Base-by-base conservation (phyloP, 1,140 invertebrate species). In the Drosophila carrolli region DNA sequence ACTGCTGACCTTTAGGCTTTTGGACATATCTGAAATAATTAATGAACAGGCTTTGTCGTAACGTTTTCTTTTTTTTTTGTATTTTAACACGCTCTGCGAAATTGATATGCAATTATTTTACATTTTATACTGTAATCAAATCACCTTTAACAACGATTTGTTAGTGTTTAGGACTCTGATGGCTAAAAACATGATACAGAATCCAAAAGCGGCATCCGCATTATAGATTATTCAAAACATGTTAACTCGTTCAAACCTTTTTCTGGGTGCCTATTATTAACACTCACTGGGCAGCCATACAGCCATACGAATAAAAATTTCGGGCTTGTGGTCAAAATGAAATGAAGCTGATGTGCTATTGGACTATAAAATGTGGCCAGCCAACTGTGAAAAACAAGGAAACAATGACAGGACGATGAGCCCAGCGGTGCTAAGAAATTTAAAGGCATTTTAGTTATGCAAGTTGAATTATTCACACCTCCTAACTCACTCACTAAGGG, bases 371-470 rank as follows among this genome's bases (percentile, higher is more conserved):
- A 63, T 62, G 81, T 38, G 57, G 59, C 47, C 63, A 86, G 57
- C 75, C 78, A 70, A 73, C 78, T 88, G 83, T 86, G 51, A 82
- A 77, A 78, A 86, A 88, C 70, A 67, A 66, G 70, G 29, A 19
- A 37, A 13, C 11, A 40, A 16, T 16, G 29, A 37, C 19, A 35
- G 11, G 46, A 19, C 61, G 77, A 40, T 4, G 59, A 65, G 13
- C 47, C 29, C 38, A 40, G 5, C 44, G 35, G 29, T 16, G 13
- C 19, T 60, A 6, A 2, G 23, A 14, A 4, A 35, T 37, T n/a
- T 55, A 38, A 2, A 61, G 55, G 48, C 23, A 60, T 60, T 54
- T 55, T 1, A n/a, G n/a, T 16, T 40, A 57, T 43, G 7, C 0
- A 2, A 5, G 10, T 5, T n/a, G n/a, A 2, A n/a, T 8, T 41